Conservation (phyloP, 2,888 invertebrate genomes). For the Omphaloscelis lunosa region DNA sequence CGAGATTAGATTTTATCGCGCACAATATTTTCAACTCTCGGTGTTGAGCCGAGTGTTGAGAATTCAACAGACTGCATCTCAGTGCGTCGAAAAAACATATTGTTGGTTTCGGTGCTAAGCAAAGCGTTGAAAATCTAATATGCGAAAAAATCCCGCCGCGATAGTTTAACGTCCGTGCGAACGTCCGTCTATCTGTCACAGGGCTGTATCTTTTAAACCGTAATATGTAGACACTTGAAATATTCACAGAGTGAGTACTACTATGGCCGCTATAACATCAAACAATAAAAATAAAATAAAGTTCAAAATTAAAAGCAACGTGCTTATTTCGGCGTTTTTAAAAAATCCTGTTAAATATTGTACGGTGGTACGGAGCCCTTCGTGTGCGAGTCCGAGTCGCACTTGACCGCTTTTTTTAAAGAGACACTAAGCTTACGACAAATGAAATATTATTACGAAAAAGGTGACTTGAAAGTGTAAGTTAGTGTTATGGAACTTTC, state of each 20-base stretch:
- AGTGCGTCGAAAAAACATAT: too few relatives aligned
- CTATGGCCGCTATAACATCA: neutral
- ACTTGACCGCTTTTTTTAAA: constrained; percentile 26
- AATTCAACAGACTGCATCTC: too few relatives aligned
- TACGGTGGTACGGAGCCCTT: neutral
- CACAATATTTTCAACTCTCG: too few relatives aligned
- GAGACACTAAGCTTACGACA: constrained; percentile 60
- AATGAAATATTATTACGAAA: constrained; percentile 58
- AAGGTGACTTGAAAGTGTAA: constrained; percentile 63
- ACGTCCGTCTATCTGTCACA: neutral
- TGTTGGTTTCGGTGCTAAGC: too few relatives aligned
- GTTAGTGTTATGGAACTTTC: constrained; percentile 70
- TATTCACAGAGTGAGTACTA: neutral
- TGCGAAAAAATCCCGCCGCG: too few relatives aligned
- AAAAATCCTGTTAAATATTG: neutral
- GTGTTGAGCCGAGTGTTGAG: too few relatives aligned
- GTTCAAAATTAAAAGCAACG: neutral
- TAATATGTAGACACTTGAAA: neutral
- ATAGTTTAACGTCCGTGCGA: too few relatives aligned
- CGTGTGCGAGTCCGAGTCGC: neutral
- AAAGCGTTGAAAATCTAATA: too few relatives aligned
- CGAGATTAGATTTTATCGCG: too few relatives aligned
- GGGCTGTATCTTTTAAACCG: neutral
- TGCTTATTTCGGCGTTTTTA: too few relatives aligned
- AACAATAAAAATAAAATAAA: neutral